A percentile compares a stretch with the other conserved stretches of the same genome.
Conservation (phyloP, 2,888 invertebrate species). For the Nineta flava region DNA sequence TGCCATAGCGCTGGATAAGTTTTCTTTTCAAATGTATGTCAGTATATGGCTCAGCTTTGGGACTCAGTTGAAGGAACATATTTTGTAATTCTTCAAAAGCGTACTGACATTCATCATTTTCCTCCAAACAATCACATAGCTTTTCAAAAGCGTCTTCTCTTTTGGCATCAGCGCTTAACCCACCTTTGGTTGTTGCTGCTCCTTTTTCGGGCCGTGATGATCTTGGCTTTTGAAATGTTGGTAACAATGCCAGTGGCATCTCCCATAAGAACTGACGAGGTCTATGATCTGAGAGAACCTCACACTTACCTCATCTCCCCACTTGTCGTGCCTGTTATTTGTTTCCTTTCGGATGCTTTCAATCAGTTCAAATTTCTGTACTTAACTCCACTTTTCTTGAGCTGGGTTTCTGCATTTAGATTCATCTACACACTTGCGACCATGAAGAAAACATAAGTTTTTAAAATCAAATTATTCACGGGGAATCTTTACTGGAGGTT, state of each 20-base stretch:
- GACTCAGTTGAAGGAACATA: constrained; percentile 2
- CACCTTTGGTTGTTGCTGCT: not conserved
- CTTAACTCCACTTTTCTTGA: not conserved
- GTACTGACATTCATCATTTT: constrained; percentile 2
- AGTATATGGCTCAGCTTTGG: constrained; percentile 4
- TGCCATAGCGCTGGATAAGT: too few species aligned
- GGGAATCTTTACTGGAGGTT: not conserved
- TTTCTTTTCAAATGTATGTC: constrained; percentile 5
- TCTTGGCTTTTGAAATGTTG: not conserved
- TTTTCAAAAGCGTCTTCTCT: not conserved
- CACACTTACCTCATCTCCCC: constrained; percentile 2
- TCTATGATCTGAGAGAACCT: constrained; percentile 2
- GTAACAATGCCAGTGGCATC: constrained; percentile 3
- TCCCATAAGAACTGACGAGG: constrained; percentile 2
- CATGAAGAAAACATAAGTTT: not conserved
- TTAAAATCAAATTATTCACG: not conserved
- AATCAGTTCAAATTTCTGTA: not conserved
- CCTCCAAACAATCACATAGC: not conserved
- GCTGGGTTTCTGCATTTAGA: not conserved
- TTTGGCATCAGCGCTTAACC: not conserved
- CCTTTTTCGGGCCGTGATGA: not conserved
- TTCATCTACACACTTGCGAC: not conserved
- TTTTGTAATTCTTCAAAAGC: constrained; percentile 2
- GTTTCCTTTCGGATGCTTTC: not conserved
- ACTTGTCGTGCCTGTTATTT: not conserved